A percentile compares a stretch with the other conserved stretches of the same genome.
Evolutionary conservation across 2,888 invertebrate species (phyloP).

Genomic region (Leptinotarsa juncta): DNA sequence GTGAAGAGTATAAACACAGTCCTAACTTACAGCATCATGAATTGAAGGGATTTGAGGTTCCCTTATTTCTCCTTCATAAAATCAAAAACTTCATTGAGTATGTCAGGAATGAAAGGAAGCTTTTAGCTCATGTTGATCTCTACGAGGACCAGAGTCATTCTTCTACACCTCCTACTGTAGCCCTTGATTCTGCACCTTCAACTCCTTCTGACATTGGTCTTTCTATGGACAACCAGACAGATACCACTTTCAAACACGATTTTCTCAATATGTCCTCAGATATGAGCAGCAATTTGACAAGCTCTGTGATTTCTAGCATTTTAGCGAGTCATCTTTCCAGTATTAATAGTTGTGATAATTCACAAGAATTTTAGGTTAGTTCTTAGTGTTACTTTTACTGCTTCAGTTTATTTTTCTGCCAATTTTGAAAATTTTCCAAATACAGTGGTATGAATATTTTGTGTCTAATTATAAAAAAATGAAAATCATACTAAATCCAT

Average conservation of each 20-base stretch:
- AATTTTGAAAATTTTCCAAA: neutral
- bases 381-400: neutral
- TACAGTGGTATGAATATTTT: neutral
- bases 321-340: slow-evolving; percentile 59
- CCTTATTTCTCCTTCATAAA: slow-evolving; percentile 80
- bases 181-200: slow-evolving; percentile 63
- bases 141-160: slow-evolving; percentile 61
- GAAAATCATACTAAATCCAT: neutral
- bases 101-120: slow-evolving; percentile 62
- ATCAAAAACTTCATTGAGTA: slow-evolving; percentile 75
- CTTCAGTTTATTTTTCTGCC: neutral
- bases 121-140: slow-evolving; percentile 56
- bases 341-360: slow-evolving; percentile 58
- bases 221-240: slow-evolving; percentile 54
- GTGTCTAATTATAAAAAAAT: neutral
- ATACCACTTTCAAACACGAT: slow-evolving; percentile 42
- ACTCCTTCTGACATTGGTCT: slow-evolving; percentile 63
- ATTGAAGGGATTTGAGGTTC: slow-evolving; percentile 80
- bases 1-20: slow-evolving; percentile 78
- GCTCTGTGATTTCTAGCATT: slow-evolving; percentile 63
- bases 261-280: slow-evolving; percentile 63
- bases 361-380: slow-evolving; percentile 59
- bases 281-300: slow-evolving; percentile 63
- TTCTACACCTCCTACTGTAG: slow-evolving; percentile 61
- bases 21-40: slow-evolving; percentile 75